Evolutionary conservation across 2,797 vertebrate species (phyloP), one percentile per base, ranked within the genome.

Genomic region (Enteromius argenteus): DNA sequence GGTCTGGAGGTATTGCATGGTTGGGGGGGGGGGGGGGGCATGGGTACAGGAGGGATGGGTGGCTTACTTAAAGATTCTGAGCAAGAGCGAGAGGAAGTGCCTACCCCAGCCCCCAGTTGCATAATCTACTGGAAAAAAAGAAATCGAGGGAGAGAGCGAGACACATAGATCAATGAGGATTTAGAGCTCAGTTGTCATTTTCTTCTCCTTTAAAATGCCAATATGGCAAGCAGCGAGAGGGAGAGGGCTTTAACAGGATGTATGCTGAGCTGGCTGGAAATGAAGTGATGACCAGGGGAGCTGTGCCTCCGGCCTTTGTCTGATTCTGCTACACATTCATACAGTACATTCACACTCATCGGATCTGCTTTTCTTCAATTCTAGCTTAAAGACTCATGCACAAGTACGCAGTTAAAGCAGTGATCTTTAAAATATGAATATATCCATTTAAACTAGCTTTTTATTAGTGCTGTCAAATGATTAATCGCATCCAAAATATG

Each of bases 61-160:
- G 91, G 91, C 89, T 93, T 93, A 92, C 93, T 95, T 93, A 94
- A 94, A 92, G 92, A 95, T 95, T 94, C 93, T 89, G 88, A 93
- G 91, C 51, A 90, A 92, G 93, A 94, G 94, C 93, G 91, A 92
- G 92, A 94, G 90, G 91, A 92, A 94, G 91, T 88, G 87, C 91
- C 92, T 93, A 92, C 91, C 92, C 85, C 42, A 90, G 91, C 89
- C 89, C 89, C 88, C 90, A 86, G 90, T 94, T 94, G 93, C 86
- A 89, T 95, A 95, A 94, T 94, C 92, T 92, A 90, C 90, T 91
- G 87, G 88, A 88, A 90, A 89, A 88, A 64, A 37, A 66, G 7
- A 80, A 27, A 60, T 23, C 0, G 64, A 85, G 46, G 64, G 73
- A 81, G 39, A 71, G 72, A 51, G 53, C 23, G 64, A 77, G 71